Conservation (phyloP, 2,797 vertebrate genomes). For the Malurus splendens region DNA sequence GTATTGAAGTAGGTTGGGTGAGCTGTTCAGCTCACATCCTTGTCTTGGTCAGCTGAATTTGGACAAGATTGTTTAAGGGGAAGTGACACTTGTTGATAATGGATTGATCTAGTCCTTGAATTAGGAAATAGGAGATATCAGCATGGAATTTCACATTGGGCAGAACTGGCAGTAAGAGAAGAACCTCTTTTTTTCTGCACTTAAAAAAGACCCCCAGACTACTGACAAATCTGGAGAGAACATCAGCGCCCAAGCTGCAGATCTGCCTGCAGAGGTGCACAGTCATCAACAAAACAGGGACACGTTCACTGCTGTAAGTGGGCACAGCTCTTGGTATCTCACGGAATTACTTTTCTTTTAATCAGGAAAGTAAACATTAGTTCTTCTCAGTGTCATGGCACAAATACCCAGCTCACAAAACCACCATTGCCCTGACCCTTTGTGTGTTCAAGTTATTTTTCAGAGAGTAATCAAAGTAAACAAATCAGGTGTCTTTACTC, state of each 20-base stretch:
- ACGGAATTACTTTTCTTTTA: neutral
- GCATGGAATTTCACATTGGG: neutral
- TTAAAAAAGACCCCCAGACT: neutral
- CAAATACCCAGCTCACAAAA: neutral
- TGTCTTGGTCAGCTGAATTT: neutral
- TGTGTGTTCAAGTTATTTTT: neutral
- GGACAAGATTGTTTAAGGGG: neutral
- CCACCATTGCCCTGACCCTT: neutral
- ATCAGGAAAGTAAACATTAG: neutral
- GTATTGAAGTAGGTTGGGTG: neutral
- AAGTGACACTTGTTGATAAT: neutral
- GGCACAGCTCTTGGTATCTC: neutral
- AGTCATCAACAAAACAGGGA: neutral
- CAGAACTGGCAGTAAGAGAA: neutral
- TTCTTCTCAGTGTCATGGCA: neutral
- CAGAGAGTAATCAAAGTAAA: neutral
- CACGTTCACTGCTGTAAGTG: accelerated
- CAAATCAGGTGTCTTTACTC: neutral
- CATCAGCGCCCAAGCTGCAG: neutral
- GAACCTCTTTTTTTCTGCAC: neutral
- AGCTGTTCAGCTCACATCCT: neutral
- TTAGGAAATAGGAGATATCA: neutral
- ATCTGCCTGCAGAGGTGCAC: neutral
- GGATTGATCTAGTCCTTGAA: neutral
- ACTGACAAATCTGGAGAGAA: neutral